Base-by-base conservation (phyloP, 35 echinoderm and acorn worm genomes). In the Apostichopus parvimensis region DNA sequence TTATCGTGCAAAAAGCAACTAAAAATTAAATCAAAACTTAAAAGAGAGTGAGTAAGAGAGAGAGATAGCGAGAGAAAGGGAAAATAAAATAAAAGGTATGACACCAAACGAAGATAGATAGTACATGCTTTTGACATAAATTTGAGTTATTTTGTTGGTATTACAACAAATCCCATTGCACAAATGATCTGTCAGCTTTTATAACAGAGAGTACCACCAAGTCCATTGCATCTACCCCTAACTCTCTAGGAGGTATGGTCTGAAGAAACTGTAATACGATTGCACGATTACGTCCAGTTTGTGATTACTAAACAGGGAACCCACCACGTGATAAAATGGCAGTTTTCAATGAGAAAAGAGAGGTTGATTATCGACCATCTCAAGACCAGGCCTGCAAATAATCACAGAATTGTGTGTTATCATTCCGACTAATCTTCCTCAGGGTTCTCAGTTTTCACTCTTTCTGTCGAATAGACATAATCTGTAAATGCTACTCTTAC, bases 101-200 rank as follows among this genome's bases (percentile, higher is more conserved):
- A 58, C 81, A 84, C 54, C 81, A 84, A 84, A 84, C 55, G 10
- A 84, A 84, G 53, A 58, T 84, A 58, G 17, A 75, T 14, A 59
- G 8, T 52, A 84, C 28, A 52, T 11, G 81, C 28, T 59, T 22
- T 59, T 84, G 81, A 84, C 71, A 75, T 20, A 84, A 59, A 84
- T 20, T 84, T 23, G 54, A 84, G 81, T 84, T 84, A 18, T 22
- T 84, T 54, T 84, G 81, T 59, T 84, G 81, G 23, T 84, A 83
- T 83, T 80, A 80, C 78, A 80, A 80, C 4, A 80, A 45, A 55
- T 80, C 78, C 78, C 78, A 84, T 84, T 84, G 81, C 81, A 84
- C 81, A 84, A 58, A 8, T n/a, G 18, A 45, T 53, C 81, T 53
- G 57, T 22, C 81, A 58, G 81, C 81, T 84, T 8, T 15, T 58